Conservation (phyloP, 2,113 vertebrate genomes). For the Labrus mixtus region DNA sequence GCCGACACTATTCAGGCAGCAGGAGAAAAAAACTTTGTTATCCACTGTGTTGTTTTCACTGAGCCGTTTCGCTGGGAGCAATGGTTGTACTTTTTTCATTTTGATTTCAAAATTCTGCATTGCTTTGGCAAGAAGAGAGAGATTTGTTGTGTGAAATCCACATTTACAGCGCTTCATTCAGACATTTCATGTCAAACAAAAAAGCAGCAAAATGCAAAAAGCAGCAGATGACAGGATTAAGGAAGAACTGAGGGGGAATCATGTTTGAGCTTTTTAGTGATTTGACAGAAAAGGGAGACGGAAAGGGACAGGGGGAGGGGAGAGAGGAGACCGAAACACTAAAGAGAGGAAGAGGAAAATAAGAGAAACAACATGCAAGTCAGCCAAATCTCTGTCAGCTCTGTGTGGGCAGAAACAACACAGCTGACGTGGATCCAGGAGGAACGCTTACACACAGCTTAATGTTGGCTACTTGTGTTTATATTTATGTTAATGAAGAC, state of each 20-base stretch:
- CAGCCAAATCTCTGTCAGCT: constrained; percentile 3
- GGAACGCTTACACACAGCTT: constrained; percentile 24
- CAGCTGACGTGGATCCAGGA: constrained; percentile 15
- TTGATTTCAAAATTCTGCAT: not conserved
- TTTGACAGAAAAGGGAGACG: constrained; percentile 28
- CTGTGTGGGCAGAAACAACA: constrained; percentile 29
- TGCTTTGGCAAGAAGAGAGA: not conserved
- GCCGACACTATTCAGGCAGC: not conserved
- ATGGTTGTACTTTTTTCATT: not conserved
- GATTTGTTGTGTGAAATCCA: not conserved
- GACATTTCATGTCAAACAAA: constrained; percentile 29
- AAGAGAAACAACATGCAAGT: not conserved
- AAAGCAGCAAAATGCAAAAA: constrained; percentile 15
- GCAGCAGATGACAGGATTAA: constrained; percentile 36
- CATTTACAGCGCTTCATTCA: not conserved
- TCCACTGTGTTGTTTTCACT: not conserved
- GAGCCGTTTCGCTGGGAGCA: too few species aligned
- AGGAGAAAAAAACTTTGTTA: not conserved
- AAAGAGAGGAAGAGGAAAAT: constrained; percentile 5
- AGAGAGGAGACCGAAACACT: constrained; percentile 18
- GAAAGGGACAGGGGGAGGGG: not conserved
- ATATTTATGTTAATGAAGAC: not conserved
- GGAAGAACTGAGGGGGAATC: constrained; percentile 32
- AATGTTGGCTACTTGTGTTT: not conserved
- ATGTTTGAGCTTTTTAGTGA: constrained; percentile 18